Evolutionary conservation across 2,888 invertebrate genomes (phyloP).

Genomic region (Habroteleia sp.): DNA sequence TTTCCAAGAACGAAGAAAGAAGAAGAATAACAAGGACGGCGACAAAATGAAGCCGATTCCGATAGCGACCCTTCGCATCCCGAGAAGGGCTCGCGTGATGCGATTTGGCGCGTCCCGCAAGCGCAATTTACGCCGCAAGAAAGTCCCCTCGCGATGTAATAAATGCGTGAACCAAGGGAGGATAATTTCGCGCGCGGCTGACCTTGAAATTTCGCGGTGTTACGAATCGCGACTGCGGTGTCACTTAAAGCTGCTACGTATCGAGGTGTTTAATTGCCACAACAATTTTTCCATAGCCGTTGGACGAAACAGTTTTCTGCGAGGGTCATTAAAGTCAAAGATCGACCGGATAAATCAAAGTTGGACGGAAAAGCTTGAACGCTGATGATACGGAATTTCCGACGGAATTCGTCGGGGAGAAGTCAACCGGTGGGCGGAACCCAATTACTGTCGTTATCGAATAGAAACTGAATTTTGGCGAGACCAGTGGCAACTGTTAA

Average conservation of each 20-base stretch:
- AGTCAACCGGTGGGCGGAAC: slow-evolving; percentile 64
- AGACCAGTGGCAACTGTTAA: slow-evolving; percentile 57
- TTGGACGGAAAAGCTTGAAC: slow-evolving; percentile 43
- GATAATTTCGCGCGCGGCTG: slow-evolving; percentile 63
- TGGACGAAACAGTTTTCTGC: not conserved
- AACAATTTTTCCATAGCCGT: not conserved
- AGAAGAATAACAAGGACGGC: slow-evolving; percentile 1
- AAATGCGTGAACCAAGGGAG: slow-evolving; percentile 55
- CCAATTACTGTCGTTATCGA: slow-evolving; percentile 70
- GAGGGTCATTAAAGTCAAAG: slow-evolving; percentile 21
- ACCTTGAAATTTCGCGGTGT: slow-evolving; percentile 41
- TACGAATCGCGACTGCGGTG: slow-evolving; percentile 27
- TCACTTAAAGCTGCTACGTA: slow-evolving; percentile 1
- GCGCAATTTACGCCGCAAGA: slow-evolving; percentile 71
- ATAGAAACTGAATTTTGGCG: slow-evolving; percentile 68
- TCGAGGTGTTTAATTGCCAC: not conserved
- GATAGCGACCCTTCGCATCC: not conserved
- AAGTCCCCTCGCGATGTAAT: slow-evolving; percentile 49
- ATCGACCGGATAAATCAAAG: slow-evolving; percentile 32
- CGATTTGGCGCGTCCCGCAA: slow-evolving; percentile 62
- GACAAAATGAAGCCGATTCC: slow-evolving; percentile 13
- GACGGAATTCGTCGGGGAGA: slow-evolving; percentile 41
- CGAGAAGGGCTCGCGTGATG: slow-evolving; percentile 39
- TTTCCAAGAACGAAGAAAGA: not conserved
- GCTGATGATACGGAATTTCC: slow-evolving; percentile 55